A percentile compares a stretch with the other conserved stretches of the same genome.
Evolutionary conservation across 2,888 invertebrate species (phyloP).

Genomic region (Cactoblastis cactorum): DNA sequence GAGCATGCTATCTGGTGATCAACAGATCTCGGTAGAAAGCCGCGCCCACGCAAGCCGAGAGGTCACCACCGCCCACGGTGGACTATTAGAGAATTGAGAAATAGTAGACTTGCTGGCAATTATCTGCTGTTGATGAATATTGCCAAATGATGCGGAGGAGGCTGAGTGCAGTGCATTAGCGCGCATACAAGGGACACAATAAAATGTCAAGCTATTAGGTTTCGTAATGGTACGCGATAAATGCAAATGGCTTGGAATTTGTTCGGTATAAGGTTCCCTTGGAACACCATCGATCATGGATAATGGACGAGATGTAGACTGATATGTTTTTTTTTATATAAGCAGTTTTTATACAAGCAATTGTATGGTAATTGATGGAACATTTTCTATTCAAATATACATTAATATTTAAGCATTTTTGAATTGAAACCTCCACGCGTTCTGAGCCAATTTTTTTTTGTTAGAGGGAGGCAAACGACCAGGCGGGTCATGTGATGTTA

Average conservation of each 20-base stretch:
- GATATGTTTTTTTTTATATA: neutral
- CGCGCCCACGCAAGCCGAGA: conserved; percentile 64
- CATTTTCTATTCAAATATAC: too few relatives aligned
- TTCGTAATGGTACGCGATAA: neutral
- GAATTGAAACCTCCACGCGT: too few relatives aligned
- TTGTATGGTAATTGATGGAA: neutral
- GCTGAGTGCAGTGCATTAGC: conserved; percentile 16
- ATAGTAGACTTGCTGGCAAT: conserved; percentile 50
- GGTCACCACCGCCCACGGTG: conserved; percentile 64
- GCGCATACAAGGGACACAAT: neutral
- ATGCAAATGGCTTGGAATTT: conserved; percentile 1
- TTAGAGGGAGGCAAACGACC: too few relatives aligned
- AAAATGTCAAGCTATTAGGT: conserved; percentile 9
- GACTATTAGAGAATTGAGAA: conserved; percentile 47
- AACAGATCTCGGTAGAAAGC: conserved; percentile 53
- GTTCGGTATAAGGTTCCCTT: conserved; percentile 3
- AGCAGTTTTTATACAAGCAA: neutral
- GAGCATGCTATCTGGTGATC: conserved; percentile 32
- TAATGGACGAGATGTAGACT: conserved; percentile 6
- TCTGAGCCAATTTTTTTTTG: too few relatives aligned
- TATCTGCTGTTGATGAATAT: conserved; percentile 59
- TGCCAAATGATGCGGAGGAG: conserved; percentile 49
- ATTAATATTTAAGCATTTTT: too few relatives aligned
- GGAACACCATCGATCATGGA: conserved; percentile 8
- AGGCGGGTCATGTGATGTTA: too few relatives aligned